Evolutionary conservation across 2,888 invertebrate species (phyloP).

Genomic region (Lochmaea crataegi): DNA sequence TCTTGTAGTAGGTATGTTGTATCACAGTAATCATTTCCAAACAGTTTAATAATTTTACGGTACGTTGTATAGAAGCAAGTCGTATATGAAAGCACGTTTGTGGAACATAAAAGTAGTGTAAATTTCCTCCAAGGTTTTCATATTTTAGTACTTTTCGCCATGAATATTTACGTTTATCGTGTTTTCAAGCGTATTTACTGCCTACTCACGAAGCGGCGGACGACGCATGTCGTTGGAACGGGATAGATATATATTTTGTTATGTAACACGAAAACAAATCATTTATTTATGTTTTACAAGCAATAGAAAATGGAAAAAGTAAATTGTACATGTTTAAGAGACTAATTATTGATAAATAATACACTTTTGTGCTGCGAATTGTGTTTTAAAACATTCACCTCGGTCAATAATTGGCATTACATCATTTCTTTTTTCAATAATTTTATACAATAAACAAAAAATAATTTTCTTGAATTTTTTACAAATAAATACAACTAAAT

Average conservation of each 20-base stretch:
- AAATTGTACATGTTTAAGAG: no score
- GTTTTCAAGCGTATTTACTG: conserved; percentile 43
- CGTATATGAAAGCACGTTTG: conserved; percentile 54
- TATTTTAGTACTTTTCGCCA: conserved; percentile 55
- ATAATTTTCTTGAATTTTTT: no score
- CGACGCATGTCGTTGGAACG: conserved; percentile 18
- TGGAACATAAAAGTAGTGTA: conserved; percentile 55
- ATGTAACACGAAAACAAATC: conserved; percentile 2
- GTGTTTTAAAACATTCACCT: no score
- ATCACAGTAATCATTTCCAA: conserved; percentile 23
- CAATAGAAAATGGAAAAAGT: neutral
- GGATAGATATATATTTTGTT: conserved; percentile 27
- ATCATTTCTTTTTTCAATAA: no score
- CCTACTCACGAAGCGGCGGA: conserved; percentile 23
- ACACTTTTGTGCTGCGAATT: no score
- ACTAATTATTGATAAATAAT: no score
- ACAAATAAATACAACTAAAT: no score
- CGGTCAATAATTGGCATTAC: no score
- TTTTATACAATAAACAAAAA: neutral
- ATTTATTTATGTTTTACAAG: neutral
- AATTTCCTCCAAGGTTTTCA: conserved; percentile 57
- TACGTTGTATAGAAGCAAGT: conserved; percentile 44
- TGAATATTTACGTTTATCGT: conserved; percentile 56
- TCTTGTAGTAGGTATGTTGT: conserved; percentile 1
- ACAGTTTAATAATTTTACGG: conserved; percentile 27